Base-by-base conservation (phyloP, 2,888 invertebrate species). In the Isoperla grammatica region DNA sequence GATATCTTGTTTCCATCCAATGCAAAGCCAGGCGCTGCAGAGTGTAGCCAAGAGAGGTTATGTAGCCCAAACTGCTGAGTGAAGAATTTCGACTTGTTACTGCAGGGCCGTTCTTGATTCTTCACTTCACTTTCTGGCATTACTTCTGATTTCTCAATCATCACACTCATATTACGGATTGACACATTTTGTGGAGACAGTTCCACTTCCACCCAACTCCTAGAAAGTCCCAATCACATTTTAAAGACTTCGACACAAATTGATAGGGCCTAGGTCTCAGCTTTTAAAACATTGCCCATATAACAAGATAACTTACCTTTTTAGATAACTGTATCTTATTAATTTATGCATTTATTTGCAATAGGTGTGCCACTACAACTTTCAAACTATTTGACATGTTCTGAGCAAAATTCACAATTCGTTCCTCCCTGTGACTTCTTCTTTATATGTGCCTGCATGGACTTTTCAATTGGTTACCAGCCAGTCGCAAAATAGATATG, bases 1-100 rank as follows among this genome's bases (percentile, higher is more conserved):
- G 81, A 81, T 43, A 93, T 81, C 67, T 77, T 74, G 4, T 73
- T 71, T 20, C 76, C 75, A 61, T 74, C 68, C 11, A 78, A 66
- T 19, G 73, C 68, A 71, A 78, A 79, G 19, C 72, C 72, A 37
- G 78, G 77, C 11, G 76, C 72, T 23, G 66, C 70, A 8, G 57
- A 55, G 29, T 61, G 49, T 9, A 68, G 57, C 67, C 67, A 68
- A 8, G 57, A 53, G 15, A 53, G 20, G 37, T 20, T 15, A 11
- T 37, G 15, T 15, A 29, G 29, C 8, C 29, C 29, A 4, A 53
- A 37, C 35, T 53, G 17, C 19, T 53, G 19, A 17, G 53, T 39
- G 40, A 53, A 53, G 20, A 53, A 53, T n/a, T 15, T 39, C 2
- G 53, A 53, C 12, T 17, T 53, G 15, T 29, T 37, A 8, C 29